Evolutionary conservation across 2,797 vertebrate genomes (phyloP).

Genomic region (Alca torda): DNA sequence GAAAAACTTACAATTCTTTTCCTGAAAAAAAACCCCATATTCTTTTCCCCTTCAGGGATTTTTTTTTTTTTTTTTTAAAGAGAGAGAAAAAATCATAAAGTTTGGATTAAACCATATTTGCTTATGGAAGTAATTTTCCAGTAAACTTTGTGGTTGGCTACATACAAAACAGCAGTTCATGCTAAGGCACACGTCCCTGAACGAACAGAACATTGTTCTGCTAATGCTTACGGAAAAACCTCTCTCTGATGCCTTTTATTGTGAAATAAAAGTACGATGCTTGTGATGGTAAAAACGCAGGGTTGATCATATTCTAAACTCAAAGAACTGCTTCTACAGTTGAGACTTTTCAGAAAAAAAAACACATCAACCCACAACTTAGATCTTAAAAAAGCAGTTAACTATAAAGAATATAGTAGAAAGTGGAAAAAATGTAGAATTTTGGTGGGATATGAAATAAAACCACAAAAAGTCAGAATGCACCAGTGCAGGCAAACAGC

Average conservation of each 20-base stretch:
- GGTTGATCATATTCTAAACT: background rate
- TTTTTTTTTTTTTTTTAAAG: background rate
- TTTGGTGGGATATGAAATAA: background rate
- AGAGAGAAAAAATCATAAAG: background rate
- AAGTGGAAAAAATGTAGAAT: background rate
- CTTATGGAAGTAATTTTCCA: background rate
- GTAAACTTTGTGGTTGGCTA: background rate
- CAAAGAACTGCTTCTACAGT: background rate
- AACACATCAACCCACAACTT: background rate
- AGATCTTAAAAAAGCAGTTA: background rate
- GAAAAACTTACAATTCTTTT: background rate
- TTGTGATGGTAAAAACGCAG: background rate
- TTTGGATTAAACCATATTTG: background rate
- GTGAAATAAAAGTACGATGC: background rate
- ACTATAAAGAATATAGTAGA: background rate
- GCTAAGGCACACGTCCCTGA: background rate
- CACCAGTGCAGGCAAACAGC: background rate
- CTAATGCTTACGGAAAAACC: background rate
- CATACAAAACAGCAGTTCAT: background rate
- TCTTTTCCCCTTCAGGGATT: background rate
- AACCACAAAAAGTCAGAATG: background rate
- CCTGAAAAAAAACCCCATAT: background rate
- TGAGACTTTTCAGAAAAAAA: background rate
- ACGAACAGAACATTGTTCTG: background rate
- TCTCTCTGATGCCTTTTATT: background rate